A percentile compares a stretch with the other conserved stretches of the same genome.
phyloP scores from a whole-genome alignment of 2,888 invertebrate species.

The Beris morrisii region DNA sequence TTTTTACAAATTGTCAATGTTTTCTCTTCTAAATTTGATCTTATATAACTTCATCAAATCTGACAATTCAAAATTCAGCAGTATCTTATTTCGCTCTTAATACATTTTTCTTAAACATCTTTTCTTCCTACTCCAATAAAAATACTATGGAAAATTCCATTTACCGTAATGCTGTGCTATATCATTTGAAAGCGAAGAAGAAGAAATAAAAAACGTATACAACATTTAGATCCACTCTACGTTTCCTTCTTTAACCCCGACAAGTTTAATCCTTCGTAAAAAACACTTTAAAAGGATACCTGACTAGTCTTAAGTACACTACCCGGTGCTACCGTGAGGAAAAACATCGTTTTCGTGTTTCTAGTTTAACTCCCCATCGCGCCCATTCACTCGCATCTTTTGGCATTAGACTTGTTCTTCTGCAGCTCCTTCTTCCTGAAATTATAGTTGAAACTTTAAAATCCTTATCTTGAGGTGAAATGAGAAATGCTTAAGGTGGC shows the following conservation, averaged over 20 bases:
- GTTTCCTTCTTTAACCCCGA: slow-evolving; percentile 1
- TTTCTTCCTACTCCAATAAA: too few relatives aligned
- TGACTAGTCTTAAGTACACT: background rate
- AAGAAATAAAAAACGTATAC: background rate
- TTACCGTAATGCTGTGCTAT: slow-evolving; percentile 1
- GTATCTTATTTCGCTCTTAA: background rate
- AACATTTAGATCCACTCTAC: slow-evolving; percentile 1
- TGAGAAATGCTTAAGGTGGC: slow-evolving; percentile 7
- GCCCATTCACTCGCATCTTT: background rate
- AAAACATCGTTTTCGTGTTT: background rate
- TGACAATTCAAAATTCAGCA: background rate
- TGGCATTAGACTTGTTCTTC: too few relatives aligned
- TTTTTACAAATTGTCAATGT: too few relatives aligned
- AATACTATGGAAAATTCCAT: too few relatives aligned
- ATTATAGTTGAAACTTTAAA: slow-evolving; percentile 3
- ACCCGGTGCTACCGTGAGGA: background rate
- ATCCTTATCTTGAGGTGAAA: background rate
- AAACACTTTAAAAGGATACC: slow-evolving; percentile 10
- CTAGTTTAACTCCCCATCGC: background rate
- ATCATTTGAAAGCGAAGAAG: background rate
- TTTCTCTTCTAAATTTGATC: too few relatives aligned
- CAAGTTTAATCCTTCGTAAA: slow-evolving; percentile 14
- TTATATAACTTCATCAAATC: too few relatives aligned
- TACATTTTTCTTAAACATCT: too few relatives aligned
- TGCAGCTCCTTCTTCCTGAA: background rate